phyloP scores from a whole-genome alignment of 2,888 invertebrate genomes.

The Folsomia manolachei region DNA sequence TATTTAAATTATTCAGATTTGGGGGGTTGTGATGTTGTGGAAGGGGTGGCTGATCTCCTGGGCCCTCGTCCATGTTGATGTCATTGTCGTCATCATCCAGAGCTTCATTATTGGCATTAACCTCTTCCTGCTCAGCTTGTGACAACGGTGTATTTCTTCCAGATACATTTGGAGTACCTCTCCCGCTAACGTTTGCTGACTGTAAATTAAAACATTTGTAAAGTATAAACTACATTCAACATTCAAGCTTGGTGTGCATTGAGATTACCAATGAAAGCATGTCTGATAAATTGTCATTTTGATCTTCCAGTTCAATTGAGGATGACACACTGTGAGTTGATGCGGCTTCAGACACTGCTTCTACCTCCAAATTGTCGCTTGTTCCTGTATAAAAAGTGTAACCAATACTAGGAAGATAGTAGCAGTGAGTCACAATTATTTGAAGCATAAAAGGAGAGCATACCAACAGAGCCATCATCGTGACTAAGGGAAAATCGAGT shows the following conservation, averaged over 20 bases:
- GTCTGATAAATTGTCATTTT: conserved; percentile 89
- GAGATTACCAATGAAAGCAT: too few relatives aligned
- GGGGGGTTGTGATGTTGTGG: conserved; percentile 44
- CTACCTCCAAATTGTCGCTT: conserved; percentile 91
- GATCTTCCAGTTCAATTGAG: conserved; percentile 74
- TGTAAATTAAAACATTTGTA: not conserved
- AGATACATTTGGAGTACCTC: conserved; percentile 92
- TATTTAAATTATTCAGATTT: conserved; percentile 46
- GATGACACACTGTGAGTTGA: conserved; percentile 89
- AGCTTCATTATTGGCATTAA: conserved; percentile 34
- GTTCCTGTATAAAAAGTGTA: conserved; percentile 63
- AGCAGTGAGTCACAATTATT: too few relatives aligned
- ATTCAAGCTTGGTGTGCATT: too few relatives aligned
- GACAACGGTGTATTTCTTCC: conserved; percentile 95
- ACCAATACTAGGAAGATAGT: too few relatives aligned
- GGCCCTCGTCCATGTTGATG: conserved; percentile 40
- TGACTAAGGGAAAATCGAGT: conserved; percentile 76
- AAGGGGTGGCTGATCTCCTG: conserved; percentile 11
- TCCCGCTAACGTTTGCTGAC: conserved; percentile 79
- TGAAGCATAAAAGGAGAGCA: too few relatives aligned
- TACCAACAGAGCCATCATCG: conserved; percentile 82
- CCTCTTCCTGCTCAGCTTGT: conserved; percentile 65
- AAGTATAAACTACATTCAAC: too few relatives aligned
- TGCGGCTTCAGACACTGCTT: conserved; percentile 92
- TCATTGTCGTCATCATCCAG: conserved; percentile 28